Evolutionary conservation across 2,113 vertebrate genomes (phyloP), one percentile per base, ranked within the genome.

Genomic region (Macaca mulatta): DNA sequence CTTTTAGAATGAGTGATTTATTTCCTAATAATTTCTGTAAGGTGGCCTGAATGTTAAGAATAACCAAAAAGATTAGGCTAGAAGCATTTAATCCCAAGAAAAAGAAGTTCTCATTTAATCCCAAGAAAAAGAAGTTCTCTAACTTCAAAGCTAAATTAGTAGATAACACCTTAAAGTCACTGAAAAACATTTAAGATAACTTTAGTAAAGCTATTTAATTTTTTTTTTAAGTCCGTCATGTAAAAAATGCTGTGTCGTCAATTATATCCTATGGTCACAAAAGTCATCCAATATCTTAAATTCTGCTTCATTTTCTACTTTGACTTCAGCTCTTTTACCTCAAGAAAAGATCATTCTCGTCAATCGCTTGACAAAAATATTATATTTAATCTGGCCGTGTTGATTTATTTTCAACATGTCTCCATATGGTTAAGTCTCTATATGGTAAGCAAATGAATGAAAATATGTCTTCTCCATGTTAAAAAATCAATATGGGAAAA

Each of bases 101-200:
- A 78, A 93, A 57, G 5, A 72, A 43, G 32, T 59, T 96, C 23
- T 38, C 35, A 89, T 93, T 94, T n/a, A 85, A 83, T 88, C 82
- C 48, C 0, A 52, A 8, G 38, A 30, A 83, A 78, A 93, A 57
- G 5, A 72, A 43, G 32, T 59, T 96, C 23, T 38, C 72, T 90
- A 96, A 85, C 9, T 16, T 83, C 64, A 81, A 92, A 77, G 22
- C 13, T 32, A 2, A 67, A 81, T 74, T 23, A 91, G 45, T 17
- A 78, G 59, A 61, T 61, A 2, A 2, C 67, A 11, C 20, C 45
- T 96, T 70, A 80, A 94, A 85, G 38, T 72, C 3, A 50, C 32
- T 90, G 86, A 48, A 94, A 75, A 64, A 91, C 18, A 83, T 82
- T 67, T 85, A 17, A 86, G 89, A 59, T 90, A 81, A 74, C 3